phyloP scores from a whole-genome alignment of 2,113 vertebrate species.

The Lepus timidus region DNA sequence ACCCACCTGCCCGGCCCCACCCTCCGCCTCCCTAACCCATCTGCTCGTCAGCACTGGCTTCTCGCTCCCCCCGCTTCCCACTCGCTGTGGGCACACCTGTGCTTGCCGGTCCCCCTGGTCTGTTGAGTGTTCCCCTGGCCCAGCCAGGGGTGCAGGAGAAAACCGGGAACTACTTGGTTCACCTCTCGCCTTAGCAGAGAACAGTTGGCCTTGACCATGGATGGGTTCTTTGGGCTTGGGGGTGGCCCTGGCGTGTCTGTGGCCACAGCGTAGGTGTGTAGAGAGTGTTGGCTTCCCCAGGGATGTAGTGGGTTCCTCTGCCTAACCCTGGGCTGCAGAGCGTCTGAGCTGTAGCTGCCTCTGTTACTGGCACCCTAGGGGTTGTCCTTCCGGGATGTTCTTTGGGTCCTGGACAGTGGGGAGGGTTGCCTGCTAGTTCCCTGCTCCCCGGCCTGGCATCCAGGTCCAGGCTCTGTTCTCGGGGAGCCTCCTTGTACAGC shows the following conservation, averaged over 20 bases:
- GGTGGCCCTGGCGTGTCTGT: background rate
- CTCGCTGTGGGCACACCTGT: background rate
- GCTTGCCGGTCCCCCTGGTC: background rate
- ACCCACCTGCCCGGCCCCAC: constrained; percentile 64
- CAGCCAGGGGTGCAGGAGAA: background rate
- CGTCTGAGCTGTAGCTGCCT: too few relatives aligned
- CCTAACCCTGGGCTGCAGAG: background rate
- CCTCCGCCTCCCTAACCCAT: constrained; percentile 25
- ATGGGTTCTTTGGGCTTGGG: background rate
- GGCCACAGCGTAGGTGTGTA: background rate
- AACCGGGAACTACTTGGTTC: background rate
- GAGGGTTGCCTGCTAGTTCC: background rate
- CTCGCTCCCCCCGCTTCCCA: constrained; percentile 37
- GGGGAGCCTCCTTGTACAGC: background rate
- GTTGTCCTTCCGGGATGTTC: background rate
- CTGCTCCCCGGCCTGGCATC: background rate
- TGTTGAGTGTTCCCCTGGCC: too few relatives aligned
- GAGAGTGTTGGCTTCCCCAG: background rate
- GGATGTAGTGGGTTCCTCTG: too few relatives aligned
- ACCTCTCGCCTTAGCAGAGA: background rate
- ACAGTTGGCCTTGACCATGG: background rate
- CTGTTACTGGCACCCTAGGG: background rate
- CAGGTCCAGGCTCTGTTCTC: background rate
- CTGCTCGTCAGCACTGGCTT: background rate
- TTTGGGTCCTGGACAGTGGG: background rate